Conservation (phyloP, 2,888 invertebrate genomes). For the Drosophila mettleri region DNA sequence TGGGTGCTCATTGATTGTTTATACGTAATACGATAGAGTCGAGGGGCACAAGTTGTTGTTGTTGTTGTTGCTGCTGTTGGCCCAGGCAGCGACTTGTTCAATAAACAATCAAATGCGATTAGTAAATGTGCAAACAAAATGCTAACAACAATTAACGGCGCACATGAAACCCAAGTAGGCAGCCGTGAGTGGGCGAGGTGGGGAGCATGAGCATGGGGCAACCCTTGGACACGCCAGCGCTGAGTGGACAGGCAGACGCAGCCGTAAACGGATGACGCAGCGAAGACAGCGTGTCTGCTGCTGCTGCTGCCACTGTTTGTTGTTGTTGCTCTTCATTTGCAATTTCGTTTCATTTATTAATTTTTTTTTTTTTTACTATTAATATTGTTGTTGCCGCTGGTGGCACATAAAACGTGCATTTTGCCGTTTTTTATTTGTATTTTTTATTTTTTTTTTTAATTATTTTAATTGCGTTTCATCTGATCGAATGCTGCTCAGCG, state of each 20-base stretch:
- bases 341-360: slow-evolving; percentile 65
- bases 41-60: not conserved
- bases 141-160: slow-evolving; percentile 67
- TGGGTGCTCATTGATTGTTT: not conserved
- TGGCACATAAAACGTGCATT: slow-evolving; percentile 68
- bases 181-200: not conserved
- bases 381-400: slow-evolving; percentile 23
- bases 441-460: slow-evolving; percentile 46
- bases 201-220: not conserved
- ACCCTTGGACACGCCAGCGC: slow-evolving; percentile 42
- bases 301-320: slow-evolving; percentile 12
- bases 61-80: slow-evolving; percentile 8
- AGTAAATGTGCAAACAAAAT: slow-evolving; percentile 70
- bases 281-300: slow-evolving; percentile 68
- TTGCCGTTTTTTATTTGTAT: slow-evolving; percentile 40
- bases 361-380: slow-evolving; percentile 37
- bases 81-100: slow-evolving; percentile 27
- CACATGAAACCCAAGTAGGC: slow-evolving; percentile 50
- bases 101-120: slow-evolving; percentile 75
- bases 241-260: slow-evolving; percentile 43
- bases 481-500: slow-evolving; percentile 54
- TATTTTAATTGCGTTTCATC: slow-evolving; percentile 78
- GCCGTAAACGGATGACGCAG: slow-evolving; percentile 59
- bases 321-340: slow-evolving; percentile 52
- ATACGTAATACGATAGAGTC: slow-evolving; percentile 37